Evolutionary conservation across 1,140 invertebrate species (phyloP).

Genomic region (Calephelis nemesis): DNA sequence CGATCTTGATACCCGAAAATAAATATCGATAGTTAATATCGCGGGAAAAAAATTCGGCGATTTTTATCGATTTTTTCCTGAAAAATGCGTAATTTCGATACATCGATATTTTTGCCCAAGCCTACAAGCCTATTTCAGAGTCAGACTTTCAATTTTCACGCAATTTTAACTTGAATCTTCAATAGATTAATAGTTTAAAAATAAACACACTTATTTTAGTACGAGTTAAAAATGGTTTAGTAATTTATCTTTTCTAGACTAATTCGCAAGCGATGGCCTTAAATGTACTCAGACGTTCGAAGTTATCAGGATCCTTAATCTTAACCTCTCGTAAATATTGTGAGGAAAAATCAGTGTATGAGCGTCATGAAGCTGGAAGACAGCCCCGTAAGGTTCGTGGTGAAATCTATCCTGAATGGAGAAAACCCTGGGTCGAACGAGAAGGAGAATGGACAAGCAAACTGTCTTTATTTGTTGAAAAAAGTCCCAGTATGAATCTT

Average conservation of each 20-base stretch:
- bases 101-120: no score
- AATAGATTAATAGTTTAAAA: neutral
- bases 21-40: no score
- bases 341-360: constrained; percentile 64
- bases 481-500: constrained; percentile 58
- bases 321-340: constrained; percentile 46
- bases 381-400: constrained; percentile 56
- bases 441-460: constrained; percentile 62
- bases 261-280: constrained; percentile 36
- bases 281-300: constrained; percentile 33
- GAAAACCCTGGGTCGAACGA: constrained; percentile 61
- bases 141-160: no score
- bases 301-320: constrained; percentile 32
- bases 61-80: no score
- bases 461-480: constrained; percentile 61
- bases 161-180: no score
- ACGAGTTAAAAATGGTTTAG: neutral
- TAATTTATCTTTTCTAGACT: neutral
- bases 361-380: constrained; percentile 57
- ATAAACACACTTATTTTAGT: neutral
- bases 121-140: no score
- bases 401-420: constrained; percentile 60
- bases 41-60: no score
- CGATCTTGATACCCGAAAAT: no score
- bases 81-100: no score